Evolutionary conservation across 2,888 invertebrate genomes (phyloP), one percentile per base, ranked within the genome.

Genomic region (Parnassius orleans): DNA sequence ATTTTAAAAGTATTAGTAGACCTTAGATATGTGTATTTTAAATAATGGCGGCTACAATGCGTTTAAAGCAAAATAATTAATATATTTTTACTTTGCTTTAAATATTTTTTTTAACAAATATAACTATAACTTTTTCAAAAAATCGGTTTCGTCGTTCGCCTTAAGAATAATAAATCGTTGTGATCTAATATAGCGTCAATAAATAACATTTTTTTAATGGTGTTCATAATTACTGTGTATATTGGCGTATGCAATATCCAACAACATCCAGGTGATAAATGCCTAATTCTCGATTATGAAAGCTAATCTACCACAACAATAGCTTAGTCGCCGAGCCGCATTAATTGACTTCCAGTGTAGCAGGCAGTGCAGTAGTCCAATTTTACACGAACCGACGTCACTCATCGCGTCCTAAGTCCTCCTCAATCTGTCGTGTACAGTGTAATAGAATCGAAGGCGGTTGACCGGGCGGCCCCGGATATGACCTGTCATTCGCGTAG

Each of bases 371-470:
- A 50, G 19, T 47, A 48, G 19, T 10, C 53, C 42, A 43, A 56
- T 60, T 67, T 56, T 59, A 62, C 60, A 61, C 46, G 53, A 42
- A 55, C 47, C 51, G 53, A 56, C 14, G 61, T 65, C 63, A 63
- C 56, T 63, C 63, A 61, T 57, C 57, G 51, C 50, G 50, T 51
- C 50, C 64, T 53, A 69, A 68, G 76, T 72, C 70, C 79, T 76
- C 81, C 83, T 81, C 84, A 86, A 87, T 85, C 80, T 84, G 86
- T 84, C 86, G 69, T 65, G 71, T 66, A 77, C 86, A 84, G 81
- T 75, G 82, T 87, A 86, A 86, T 87, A 86, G 87, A 87, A 88
- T 85, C 83, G 86, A 84, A 83, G 79, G 79, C 81, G 81, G 79
- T 79, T 79, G 83, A 81, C 82, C 83, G 81, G 71, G 71, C 75